Base-by-base conservation (phyloP, 2,113 vertebrate species). In the Saguinus imperator region DNA sequence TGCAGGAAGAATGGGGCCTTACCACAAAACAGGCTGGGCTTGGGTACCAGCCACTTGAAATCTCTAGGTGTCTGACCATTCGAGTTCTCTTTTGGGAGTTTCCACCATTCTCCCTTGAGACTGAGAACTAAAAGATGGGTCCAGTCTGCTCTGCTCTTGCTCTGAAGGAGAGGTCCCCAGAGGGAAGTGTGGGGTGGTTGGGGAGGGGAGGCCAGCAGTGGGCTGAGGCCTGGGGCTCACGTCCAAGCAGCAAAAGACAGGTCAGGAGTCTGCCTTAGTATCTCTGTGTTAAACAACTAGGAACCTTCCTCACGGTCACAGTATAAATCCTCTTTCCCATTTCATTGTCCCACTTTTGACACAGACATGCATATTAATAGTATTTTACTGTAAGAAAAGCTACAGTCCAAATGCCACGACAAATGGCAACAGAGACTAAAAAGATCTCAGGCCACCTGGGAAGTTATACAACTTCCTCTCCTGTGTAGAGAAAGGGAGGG, bases 91-190 rank as follows among this genome's bases (percentile, higher is more conserved):
- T 92, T 75, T 23, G 52, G 8, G 10, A 58, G 21, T 58, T 25
- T 58, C 57, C 57, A 25, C 57, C 57, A 23, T 58, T 58, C 57
- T 58, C 57, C 57, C 57, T 23, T 58, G 57, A 58, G 57, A 58
- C 57, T 58, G 57, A 58, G 57, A 58, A 25, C 57, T 23, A 58
- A 58, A 58, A 58, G 57, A 58, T 58, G 57, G 21, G 3, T 8
- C 11, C 6, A 9, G 14, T 40, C 7, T 45, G 29, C 10, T 64
- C 21, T 55, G 17, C 27, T 58, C 27, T 85, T 57, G 52, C 20
- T 90, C 4, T 48, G 81, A 16, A 11, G 27, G 37, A 3, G 20
- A 25, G 0, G 10, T 3, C 0, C 3, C 1, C 9, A 72, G 45
- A 21, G 9, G 16, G 23, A 43, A 35, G 35, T 40, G 61, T 25